Percentiles rank a stretch among this genome's conserved stretches.
Conservation (phyloP, 1,140 invertebrate genomes). For the Diorhabda carinulata region DNA sequence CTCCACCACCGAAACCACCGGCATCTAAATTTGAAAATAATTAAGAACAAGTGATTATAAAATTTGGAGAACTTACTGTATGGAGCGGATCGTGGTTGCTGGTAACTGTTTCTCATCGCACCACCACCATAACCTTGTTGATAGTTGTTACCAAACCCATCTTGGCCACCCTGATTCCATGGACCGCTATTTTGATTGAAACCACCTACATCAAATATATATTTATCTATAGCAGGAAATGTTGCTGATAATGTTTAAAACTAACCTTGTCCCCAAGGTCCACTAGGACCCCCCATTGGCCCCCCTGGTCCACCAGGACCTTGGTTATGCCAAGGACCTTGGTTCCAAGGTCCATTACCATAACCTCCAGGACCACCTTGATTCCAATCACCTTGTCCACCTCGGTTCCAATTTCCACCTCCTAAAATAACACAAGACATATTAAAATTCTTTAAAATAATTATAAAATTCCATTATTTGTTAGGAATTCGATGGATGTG, state of each 20-base stretch:
- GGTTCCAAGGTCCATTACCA: slow-evolving; percentile 17
- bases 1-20: slow-evolving; percentile 39
- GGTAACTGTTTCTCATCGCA: slow-evolving; percentile 61
- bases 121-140: slow-evolving; percentile 70
- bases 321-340: slow-evolving; percentile 22
- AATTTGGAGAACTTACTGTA: slow-evolving; percentile 53
- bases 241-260: neutral
- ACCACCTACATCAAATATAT: slow-evolving; percentile 31
- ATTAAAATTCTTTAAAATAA: too few relatives aligned
- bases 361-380: slow-evolving; percentile 15
- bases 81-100: slow-evolving; percentile 59
- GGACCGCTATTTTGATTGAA: slow-evolving; percentile 39
- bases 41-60: slow-evolving; percentile 8
- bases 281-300: slow-evolving; percentile 1
- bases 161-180: slow-evolving; percentile 50
- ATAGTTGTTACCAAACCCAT: slow-evolving; percentile 69
- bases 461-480: too few relatives aligned
- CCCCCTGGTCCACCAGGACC: slow-evolving; percentile 1
- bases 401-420: slow-evolving; percentile 44
- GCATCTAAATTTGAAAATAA: slow-evolving; percentile 31
- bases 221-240: too few relatives aligned
- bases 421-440: slow-evolving; percentile 9
- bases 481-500: too few relatives aligned
- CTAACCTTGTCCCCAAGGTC: slow-evolving; percentile 9
- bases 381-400: slow-evolving; percentile 30